phyloP scores from a whole-genome alignment of 2,797 vertebrate species.

The Amphiprion clarkii region DNA sequence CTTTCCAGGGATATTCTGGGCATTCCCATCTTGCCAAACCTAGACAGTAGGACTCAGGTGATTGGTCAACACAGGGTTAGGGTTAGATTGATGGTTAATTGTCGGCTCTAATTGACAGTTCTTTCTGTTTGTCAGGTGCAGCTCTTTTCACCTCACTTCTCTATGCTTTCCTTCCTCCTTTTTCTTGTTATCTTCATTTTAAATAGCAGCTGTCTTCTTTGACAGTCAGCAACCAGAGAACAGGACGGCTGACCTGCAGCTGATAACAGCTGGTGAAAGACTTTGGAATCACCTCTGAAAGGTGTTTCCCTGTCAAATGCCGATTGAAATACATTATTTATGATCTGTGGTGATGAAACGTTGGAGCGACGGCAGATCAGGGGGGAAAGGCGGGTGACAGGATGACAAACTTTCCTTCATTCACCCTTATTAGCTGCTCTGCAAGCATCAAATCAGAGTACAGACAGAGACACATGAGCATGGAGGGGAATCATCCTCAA shows the following conservation, averaged over 20 bases:
- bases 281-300: not conserved
- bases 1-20: too few relatives aligned
- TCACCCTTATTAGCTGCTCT: constrained; percentile 42
- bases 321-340: constrained; percentile 24
- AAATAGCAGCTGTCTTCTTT: too few relatives aligned
- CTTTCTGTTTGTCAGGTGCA: too few relatives aligned
- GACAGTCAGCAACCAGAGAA: not conserved
- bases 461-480: not conserved
- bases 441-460: constrained; percentile 2
- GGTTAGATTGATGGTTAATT: too few relatives aligned
- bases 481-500: constrained; percentile 14
- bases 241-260: not conserved
- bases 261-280: too few relatives aligned
- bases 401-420: constrained; percentile 40
- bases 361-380: constrained; percentile 19
- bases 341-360: constrained; percentile 53
- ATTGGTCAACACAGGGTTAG: too few relatives aligned
- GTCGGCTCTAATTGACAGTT: too few relatives aligned
- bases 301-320: not conserved
- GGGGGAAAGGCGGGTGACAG: not conserved
- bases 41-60: too few relatives aligned
- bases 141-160: too few relatives aligned
- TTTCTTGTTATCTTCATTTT: too few relatives aligned
- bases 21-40: too few relatives aligned
- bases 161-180: too few relatives aligned